These are phyloP conservation scores for Poecilia wingei DNA, from an alignment of 2,797 vertebrate species.

Conservation along the genomic window DNA sequence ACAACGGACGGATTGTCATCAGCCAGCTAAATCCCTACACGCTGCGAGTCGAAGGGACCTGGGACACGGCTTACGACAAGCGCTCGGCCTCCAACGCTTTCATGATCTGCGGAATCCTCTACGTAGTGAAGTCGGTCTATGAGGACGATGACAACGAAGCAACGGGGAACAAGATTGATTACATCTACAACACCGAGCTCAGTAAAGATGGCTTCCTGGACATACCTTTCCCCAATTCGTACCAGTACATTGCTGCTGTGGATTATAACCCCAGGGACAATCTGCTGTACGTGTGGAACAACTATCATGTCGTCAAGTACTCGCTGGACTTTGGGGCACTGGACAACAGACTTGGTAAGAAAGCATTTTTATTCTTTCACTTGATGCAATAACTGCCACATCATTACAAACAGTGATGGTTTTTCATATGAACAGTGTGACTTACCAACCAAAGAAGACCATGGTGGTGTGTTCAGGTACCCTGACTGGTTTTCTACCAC, in stretches of 20 bases:
- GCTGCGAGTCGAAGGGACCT: conserved; percentile 93
- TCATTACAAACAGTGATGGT: neutral
- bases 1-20: conserved; percentile 96
- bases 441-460: neutral
- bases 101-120: conserved; percentile 99
- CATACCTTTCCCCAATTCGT: conserved; percentile 97
- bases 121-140: conserved; percentile 96
- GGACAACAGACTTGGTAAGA: conserved; percentile 93
- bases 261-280: conserved; percentile 99
- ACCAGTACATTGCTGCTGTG: conserved; percentile 99
- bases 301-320: conserved; percentile 98
- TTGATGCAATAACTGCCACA: neutral
- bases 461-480: no score
- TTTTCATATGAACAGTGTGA: neutral
- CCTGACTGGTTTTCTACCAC: neutral
- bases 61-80: conserved; percentile 98
- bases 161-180: conserved; percentile 99
- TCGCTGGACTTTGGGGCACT: conserved; percentile 94
- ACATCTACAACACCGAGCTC: conserved; percentile 97
- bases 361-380: neutral
- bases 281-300: conserved; percentile 99
- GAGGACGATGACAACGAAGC: conserved; percentile 98
- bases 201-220: conserved; percentile 95
- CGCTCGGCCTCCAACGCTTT: conserved; percentile 97
- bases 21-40: conserved; percentile 98